Evolutionary conservation across 2,888 invertebrate species (phyloP), one percentile per base, ranked within the genome.

Genomic region (Drosophila eohydei): DNA sequence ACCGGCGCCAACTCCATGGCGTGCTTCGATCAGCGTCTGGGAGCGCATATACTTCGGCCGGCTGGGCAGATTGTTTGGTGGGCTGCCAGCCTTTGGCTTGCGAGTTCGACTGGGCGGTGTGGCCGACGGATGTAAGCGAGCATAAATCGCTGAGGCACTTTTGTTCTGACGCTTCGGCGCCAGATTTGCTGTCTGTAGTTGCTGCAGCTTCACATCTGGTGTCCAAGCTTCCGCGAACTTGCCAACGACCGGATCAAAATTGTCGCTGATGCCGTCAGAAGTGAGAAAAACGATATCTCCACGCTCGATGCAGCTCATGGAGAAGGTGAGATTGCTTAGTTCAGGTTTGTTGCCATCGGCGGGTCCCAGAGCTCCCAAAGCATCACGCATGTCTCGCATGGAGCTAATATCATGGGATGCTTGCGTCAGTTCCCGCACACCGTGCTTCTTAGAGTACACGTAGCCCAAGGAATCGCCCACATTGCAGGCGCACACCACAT

Each of bases 391-490:
- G 90, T 98, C 97, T 26, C 94, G 94, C 97, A 97, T 88, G 94
- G 95, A 91, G 95, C 91, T 92, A 59, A 97, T 95, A 90, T 97
- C 97, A 89, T 97, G 97, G 21, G 97, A 97, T 56, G 96, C 96
- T 93, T 95, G 95, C 0, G 96, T 97, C 75, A 97, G 94, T 93
- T 98, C 97, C 56, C 97, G 93, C 9, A 98, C 96, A n/a, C 97
- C 97, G 91, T 93, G 92, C 81, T 94, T 94, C 88, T 95, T 95
- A 11, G 95, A 95, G 93, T 97, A 97, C 65, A 98, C 96, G 91
- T 97, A 98, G n/a, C 97, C 97, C 77, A 97, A 94, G 51, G 96
- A 97, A 91, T 98, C 97, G 0, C 97, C 97, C 26, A 98, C 97
- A 92, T 97, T 98, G 91, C 97, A 97, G 55, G 96, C 95, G 91